Evolutionary conservation across 2,797 vertebrate species (phyloP), one percentile per base, ranked within the genome.

Genomic region (Enteromius viviparus): DNA sequence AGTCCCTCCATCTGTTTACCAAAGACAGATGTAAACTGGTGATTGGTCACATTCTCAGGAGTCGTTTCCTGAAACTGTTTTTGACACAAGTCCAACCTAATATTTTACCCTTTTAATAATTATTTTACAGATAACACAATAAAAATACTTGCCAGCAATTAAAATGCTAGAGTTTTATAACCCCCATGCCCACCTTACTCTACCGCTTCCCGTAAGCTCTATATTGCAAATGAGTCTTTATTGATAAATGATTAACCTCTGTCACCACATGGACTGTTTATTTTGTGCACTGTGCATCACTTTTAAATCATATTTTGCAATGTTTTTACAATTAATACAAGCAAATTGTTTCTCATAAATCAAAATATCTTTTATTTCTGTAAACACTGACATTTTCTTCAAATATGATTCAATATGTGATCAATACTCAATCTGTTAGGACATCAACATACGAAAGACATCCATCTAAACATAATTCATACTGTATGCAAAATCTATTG

Each of bases 341-440:
- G 6, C 11, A 5, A 26, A 12, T n/a, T 55, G 6, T 42, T 45
- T 4, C 49, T 76, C 32, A 49, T 69, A 58, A 86, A 85, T 80
- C 17, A 84, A 85, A 69, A 91, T 89, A 91, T 91, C 86, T 91
- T 94, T 94, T 94, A 94, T 93, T 94, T 90, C 84, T 90, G 88
- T 89, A 93, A 92, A 93, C 88, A 88, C 86, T 87, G 78, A 85
- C 71, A 86, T 78, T 32, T 65, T 87, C 78, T 85, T 90, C 76
- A 87, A 72, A 90, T 87, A 86, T 89, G 87, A 90, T 85, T 88
- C 88, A 78, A n/a, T 68, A n/a, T 88, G 89, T 64, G 83, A 86
- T 80, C 81, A 82, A 88, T 90, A 93, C 87, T 60, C 83, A 90
- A 19, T 65, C 60, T 55, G 81, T 70, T 68, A 65, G 55, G 65